Conservation (phyloP, 2,113 vertebrate species). For the Hemibagrus wyckioides region DNA sequence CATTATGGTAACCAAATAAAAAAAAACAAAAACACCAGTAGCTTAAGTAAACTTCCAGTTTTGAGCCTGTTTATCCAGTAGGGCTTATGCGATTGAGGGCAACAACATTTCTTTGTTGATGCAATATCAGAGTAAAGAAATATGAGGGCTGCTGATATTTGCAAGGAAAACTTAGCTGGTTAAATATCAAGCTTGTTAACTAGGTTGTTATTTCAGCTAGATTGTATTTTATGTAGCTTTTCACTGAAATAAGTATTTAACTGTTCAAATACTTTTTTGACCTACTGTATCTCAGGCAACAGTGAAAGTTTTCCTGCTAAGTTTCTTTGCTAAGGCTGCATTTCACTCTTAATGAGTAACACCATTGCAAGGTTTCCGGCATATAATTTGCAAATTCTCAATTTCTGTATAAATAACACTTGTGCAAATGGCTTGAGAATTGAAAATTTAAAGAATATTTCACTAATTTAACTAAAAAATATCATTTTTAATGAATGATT, state of each 20-base stretch:
- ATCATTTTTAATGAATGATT: neutral
- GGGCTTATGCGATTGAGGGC: neutral
- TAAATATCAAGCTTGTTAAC: neutral
- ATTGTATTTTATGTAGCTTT: neutral
- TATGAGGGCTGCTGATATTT: neutral
- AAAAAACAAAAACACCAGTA: neutral
- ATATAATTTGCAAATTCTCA: neutral
- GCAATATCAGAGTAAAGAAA: neutral
- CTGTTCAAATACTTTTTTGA: too few species aligned
- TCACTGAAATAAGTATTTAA: neutral
- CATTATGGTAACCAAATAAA: neutral
- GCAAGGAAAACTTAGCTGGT: neutral
- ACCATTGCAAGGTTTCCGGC: neutral
- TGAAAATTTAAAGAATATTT: neutral
- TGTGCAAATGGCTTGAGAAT: neutral
- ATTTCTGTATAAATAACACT: neutral
- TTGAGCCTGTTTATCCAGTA: neutral
- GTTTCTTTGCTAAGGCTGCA: neutral
- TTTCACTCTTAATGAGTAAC: neutral
- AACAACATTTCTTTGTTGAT: constrained; percentile 11
- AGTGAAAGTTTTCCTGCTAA: neutral
- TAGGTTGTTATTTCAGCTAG: neutral
- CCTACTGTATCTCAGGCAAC: too few species aligned
- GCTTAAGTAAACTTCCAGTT: neutral
- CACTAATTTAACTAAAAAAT: neutral